Evolutionary conservation across 1,140 invertebrate species (phyloP), one percentile per base, ranked within the genome.

Genomic region (Tachypleus tridentatus): DNA sequence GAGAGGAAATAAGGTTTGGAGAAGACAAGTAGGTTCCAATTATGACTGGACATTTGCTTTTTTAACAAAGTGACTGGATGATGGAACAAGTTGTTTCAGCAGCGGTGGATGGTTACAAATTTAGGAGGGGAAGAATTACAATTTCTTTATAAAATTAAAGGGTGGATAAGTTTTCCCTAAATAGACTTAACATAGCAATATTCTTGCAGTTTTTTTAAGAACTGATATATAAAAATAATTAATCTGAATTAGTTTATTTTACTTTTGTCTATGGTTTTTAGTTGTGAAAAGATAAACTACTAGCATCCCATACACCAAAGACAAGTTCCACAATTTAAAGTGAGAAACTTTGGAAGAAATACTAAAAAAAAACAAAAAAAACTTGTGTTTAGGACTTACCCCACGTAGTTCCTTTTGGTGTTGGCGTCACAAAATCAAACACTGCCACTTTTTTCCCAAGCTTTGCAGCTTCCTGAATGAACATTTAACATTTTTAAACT

Each of bases 401-500:
- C 93, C 91, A 93, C 77, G 87, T 88, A 3, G 88, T 87, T 56
- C 89, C 89, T 67, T 70, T 64, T 0, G 92, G 92, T 29, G 89
- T 87, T 1, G 93, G 93, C 57, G 85, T 85, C 0, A 97, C 93
- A 79, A 83, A 97, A 80, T 98, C 93, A 67, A 97, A 78, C 59
- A 95, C 88, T n/a, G 90, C 91, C 4, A 97, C 94, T 77, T 88
- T 91, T 60, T 89, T 91, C 5, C 92, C 93, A 6, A 86, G 77
- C 66, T 81, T 81, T 1, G 87, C 85, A 5, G 93, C 91, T 67
- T 68, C 68, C 71, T 73, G 58, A 74, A 70, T 29, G 29, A 29
- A 29, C 2, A 29, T n/a, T n/a, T 29, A 29, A 29, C 29, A 29
- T 29, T 29, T 29, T 29, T 29, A 29, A 29, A 29, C 29, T 29